Percentiles rank a stretch among this genome's conserved stretches.
Evolutionary conservation across 2,113 vertebrate species (phyloP).

Genomic region (Notarius lentiginosus): DNA sequence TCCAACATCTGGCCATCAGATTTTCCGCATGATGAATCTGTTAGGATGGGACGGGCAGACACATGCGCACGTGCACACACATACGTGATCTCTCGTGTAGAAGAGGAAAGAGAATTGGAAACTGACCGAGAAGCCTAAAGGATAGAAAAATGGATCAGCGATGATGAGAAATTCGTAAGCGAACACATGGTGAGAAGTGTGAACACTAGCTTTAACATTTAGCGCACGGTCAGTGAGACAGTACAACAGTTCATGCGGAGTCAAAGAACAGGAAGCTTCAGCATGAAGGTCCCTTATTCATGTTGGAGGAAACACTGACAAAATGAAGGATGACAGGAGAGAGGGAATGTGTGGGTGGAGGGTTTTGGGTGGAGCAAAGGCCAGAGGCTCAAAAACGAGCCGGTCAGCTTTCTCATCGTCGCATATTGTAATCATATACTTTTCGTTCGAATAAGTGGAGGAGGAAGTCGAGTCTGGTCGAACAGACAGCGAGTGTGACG

Average conservation of each 20-base stretch:
- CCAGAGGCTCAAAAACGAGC: conserved; percentile 1
- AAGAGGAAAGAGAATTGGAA: background rate
- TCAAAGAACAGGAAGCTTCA: conserved; percentile 31
- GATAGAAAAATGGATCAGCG: background rate
- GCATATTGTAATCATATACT: background rate
- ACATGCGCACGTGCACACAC: conserved; percentile 7
- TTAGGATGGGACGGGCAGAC: conserved; percentile 45
- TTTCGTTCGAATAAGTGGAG: conserved; percentile 2
- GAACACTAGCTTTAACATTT: background rate
- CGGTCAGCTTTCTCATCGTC: conserved; percentile 30
- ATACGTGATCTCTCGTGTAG: conserved; percentile 41
- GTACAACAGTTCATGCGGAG: background rate
- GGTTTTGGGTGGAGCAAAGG: conserved; percentile 7
- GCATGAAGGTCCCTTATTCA: conserved; percentile 31
- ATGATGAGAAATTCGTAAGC: background rate
- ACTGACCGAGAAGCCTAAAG: conserved; percentile 28
- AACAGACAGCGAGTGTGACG: conserved; percentile 19
- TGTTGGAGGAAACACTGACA: conserved; percentile 14
- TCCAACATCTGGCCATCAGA: conserved; percentile 68
- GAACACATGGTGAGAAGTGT: background rate
- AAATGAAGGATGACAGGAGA: conserved; percentile 26
- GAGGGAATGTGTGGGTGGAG: conserved; percentile 6
- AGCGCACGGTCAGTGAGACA: conserved; percentile 26
- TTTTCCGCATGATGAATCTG: conserved; percentile 61
- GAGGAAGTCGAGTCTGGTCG: conserved; percentile 37